A percentile compares a stretch with the other conserved stretches of the same genome.
Evolutionary conservation across 2,888 invertebrate genomes (phyloP).

Genomic region (Caenorhabditis angaria): DNA sequence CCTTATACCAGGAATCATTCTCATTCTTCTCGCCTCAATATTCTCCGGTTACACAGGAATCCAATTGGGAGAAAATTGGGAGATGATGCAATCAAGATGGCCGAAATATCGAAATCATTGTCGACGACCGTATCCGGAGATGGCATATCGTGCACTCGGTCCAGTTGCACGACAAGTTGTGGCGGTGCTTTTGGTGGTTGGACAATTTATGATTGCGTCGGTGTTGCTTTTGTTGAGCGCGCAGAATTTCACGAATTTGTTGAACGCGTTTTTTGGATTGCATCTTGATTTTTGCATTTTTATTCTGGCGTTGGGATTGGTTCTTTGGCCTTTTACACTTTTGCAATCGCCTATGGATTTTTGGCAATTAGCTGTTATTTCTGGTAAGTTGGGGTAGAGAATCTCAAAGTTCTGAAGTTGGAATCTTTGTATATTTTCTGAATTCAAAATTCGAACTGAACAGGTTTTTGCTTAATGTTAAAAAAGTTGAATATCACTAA

Average conservation of each 20-base stretch:
- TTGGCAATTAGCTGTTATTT: slow-evolving; percentile 38
- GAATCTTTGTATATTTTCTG: slow-evolving; percentile 59
- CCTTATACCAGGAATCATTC: slow-evolving; percentile 23
- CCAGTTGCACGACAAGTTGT: slow-evolving; percentile 26
- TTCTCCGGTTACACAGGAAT: slow-evolving; percentile 56
- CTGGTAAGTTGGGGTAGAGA: background rate
- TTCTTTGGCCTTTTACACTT: slow-evolving; percentile 49
- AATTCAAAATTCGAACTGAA: too few species aligned
- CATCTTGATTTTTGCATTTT: slow-evolving; percentile 51
- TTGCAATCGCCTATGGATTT: slow-evolving; percentile 55
- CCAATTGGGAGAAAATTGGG: slow-evolving; percentile 57
- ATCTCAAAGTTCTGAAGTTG: too few species aligned
- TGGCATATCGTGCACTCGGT: slow-evolving; percentile 55
- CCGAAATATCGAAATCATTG: slow-evolving; percentile 51
- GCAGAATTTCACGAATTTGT: slow-evolving; percentile 51
- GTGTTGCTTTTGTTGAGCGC: slow-evolving; percentile 53
- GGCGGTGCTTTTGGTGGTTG: slow-evolving; percentile 35
- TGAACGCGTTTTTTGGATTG: slow-evolving; percentile 45
- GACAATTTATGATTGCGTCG: slow-evolving; percentile 53
- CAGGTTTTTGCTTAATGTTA: too few species aligned
- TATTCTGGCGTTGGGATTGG: slow-evolving; percentile 40
- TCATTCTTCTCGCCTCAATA: slow-evolving; percentile 36
- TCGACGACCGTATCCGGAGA: slow-evolving; percentile 56
- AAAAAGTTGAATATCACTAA: too few species aligned
- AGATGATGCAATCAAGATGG: slow-evolving; percentile 58